Conservation (phyloP, 2,888 invertebrate species). For the Polietes domitor region DNA sequence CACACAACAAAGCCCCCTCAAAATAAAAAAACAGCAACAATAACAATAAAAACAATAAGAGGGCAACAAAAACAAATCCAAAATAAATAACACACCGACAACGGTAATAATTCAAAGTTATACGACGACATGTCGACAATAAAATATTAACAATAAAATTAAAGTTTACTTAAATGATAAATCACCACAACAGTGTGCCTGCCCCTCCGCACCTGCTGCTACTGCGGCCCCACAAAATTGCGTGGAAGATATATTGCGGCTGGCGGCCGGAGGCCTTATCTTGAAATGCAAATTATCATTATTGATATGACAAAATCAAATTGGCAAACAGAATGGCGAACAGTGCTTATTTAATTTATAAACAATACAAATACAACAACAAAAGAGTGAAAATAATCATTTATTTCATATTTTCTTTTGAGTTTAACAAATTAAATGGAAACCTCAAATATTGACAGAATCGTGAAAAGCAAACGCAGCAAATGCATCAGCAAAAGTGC, state of each 20-base stretch:
- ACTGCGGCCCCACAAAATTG: background rate
- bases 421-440: background rate
- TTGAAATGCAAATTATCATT: background rate
- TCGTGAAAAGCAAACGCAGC: background rate
- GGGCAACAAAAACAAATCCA: background rate
- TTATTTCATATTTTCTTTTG: background rate
- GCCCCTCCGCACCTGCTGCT: too few species aligned
- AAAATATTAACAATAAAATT: conserved; percentile 1
- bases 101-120: background rate
- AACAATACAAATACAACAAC: background rate
- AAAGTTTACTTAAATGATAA: background rate
- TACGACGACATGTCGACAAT: background rate
- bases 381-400: background rate
- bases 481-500: background rate
- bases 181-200: background rate
- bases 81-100: background rate
- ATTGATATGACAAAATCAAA: background rate
- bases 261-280: background rate
- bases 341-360: background rate
- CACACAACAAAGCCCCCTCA: background rate
- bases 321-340: background rate
- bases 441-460: background rate
- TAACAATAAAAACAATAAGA: background rate
- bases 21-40: background rate
- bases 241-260: background rate